Conservation (phyloP, 2,888 invertebrate genomes). For the Trichogramma dendrolimi region DNA sequence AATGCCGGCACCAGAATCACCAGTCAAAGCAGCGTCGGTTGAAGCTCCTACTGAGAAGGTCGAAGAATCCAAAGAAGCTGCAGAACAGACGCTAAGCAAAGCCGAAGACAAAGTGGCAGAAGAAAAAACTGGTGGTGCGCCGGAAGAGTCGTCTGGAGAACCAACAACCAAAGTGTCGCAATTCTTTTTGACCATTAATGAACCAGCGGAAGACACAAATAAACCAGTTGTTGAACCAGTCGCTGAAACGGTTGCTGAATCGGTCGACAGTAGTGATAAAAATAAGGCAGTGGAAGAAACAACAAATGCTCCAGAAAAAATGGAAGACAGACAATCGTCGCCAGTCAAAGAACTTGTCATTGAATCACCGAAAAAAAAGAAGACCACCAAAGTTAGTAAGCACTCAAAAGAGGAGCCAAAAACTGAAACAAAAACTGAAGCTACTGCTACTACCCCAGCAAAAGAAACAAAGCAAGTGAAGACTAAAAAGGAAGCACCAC, state of each 20-base stretch:
- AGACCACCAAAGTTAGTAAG: slow-evolving; percentile 1
- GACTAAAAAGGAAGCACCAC: slow-evolving; percentile 23
- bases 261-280: background rate
- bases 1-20: background rate
- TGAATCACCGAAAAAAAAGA: slow-evolving; percentile 1
- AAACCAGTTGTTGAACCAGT: no score
- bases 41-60: slow-evolving; percentile 18
- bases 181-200: no score
- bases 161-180: background rate
- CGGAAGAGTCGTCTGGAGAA: slow-evolving; percentile 3
- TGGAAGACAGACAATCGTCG: slow-evolving; percentile 23
- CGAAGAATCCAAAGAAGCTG: slow-evolving; percentile 8
- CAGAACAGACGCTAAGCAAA: background rate
- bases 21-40: background rate
- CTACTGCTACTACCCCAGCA: background rate
- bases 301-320: background rate
- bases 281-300: background rate
- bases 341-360: slow-evolving; percentile 19
- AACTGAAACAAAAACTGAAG: background rate
- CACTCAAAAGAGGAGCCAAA: background rate
- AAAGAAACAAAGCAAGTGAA: slow-evolving; percentile 8
- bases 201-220: no score
- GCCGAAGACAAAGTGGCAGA: background rate
- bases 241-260: no score
- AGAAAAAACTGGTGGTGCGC: background rate